Conservation (phyloP, 1,140 invertebrate species). For the Microplitis demolitor region DNA sequence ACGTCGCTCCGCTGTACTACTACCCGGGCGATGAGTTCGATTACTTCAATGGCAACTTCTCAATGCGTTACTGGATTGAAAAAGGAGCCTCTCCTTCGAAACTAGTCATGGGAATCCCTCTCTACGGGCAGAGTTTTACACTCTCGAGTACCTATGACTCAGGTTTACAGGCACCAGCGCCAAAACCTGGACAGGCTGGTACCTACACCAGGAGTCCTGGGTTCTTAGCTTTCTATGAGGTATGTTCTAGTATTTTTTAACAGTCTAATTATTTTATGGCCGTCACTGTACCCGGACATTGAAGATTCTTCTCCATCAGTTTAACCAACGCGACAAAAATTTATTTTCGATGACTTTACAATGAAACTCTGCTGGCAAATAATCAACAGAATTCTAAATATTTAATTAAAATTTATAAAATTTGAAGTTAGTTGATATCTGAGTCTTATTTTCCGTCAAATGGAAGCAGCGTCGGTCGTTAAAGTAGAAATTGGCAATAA, state of each 20-base stretch:
- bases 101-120: slow-evolving; percentile 80
- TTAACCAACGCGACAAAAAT: too few relatives aligned
- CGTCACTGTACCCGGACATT: too few relatives aligned
- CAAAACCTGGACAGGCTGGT: slow-evolving; percentile 77
- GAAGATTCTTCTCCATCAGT: too few relatives aligned
- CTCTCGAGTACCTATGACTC: slow-evolving; percentile 64
- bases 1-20: slow-evolving; percentile 78
- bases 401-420: too few relatives aligned
- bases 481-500: too few relatives aligned
- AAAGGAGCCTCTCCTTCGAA: slow-evolving; percentile 77
- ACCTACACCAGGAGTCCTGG: slow-evolving; percentile 79
- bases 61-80: slow-evolving; percentile 80
- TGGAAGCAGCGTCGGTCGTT: too few relatives aligned
- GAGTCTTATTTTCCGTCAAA: too few relatives aligned
- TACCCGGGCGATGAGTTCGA: slow-evolving; percentile 72
- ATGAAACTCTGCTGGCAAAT: too few relatives aligned
- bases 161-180: slow-evolving; percentile 71
- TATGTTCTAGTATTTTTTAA: slow-evolving; percentile 47
- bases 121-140: slow-evolving; percentile 85
- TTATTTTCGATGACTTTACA: too few relatives aligned
- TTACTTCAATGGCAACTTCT: slow-evolving; percentile 81
- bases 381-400: too few relatives aligned
- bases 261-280: background rate
- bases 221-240: slow-evolving; percentile 86
- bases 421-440: too few relatives aligned